A percentile compares a stretch with the other conserved stretches of the same genome.
phyloP scores from a whole-genome alignment of 2,888 invertebrate species.

The Drosophila subquinaria region DNA sequence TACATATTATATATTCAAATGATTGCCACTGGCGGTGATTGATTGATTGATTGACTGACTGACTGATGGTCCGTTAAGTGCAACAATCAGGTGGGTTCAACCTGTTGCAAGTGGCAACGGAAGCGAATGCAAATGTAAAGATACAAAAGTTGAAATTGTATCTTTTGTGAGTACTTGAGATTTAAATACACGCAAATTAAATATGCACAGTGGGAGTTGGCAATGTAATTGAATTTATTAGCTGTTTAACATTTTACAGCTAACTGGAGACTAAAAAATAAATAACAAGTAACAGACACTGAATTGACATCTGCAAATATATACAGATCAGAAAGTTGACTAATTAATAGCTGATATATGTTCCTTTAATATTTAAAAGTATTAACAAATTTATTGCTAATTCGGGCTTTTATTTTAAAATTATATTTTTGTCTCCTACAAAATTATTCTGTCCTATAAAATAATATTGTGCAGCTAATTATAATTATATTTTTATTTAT shows the following conservation, averaged over 20 bases:
- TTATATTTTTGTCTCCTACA: no score
- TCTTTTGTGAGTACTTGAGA: conserved; percentile 15
- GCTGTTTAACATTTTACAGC: neutral
- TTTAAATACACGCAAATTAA: neutral
- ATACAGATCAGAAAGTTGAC: no score
- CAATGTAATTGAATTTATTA: neutral
- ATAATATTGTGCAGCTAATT: no score
- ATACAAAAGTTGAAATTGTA: neutral
- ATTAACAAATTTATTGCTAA: no score
- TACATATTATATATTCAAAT: conserved; percentile 74
- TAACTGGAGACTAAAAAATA: neutral
- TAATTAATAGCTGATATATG: no score
- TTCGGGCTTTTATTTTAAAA: no score
- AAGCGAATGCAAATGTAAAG: conserved; percentile 1
- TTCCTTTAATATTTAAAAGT: no score
- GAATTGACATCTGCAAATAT: neutral
- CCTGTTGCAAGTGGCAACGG: conserved; percentile 24
- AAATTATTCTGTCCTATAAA: no score
- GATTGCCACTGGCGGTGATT: conserved; percentile 71
- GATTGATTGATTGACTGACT: conserved; percentile 41
- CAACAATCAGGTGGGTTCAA: conserved; percentile 27
- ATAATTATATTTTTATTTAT: no score
- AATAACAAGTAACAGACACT: neutral
- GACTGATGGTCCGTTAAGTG: conserved; percentile 55
- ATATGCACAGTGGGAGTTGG: conserved; percentile 1